A percentile compares a stretch with the other conserved stretches of the same genome.
Evolutionary conservation across 2,797 vertebrate genomes (phyloP).

Genomic region (Crenuchus spilurus): DNA sequence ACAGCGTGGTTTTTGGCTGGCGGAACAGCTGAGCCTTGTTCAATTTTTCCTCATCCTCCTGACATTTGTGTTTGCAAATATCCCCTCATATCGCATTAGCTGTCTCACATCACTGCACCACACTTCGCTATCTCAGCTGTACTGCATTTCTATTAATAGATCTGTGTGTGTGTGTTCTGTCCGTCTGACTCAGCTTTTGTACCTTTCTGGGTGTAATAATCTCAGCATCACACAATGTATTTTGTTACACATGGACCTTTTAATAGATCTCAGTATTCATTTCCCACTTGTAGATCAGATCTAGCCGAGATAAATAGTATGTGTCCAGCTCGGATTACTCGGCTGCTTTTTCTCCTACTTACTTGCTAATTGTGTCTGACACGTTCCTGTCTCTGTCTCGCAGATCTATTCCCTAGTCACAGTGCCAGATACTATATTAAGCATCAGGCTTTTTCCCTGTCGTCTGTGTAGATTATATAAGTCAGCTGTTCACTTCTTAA

Average conservation of each 20-base stretch:
- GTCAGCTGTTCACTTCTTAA: too few relatives aligned
- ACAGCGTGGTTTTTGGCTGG: conserved; percentile 45
- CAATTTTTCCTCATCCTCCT: conserved; percentile 26
- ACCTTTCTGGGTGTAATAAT: conserved; percentile 53
- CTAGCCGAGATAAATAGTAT: conserved; percentile 62
- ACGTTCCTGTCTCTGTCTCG: conserved; percentile 3
- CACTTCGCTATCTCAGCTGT: conserved; percentile 17
- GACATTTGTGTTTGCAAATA: conserved; percentile 34
- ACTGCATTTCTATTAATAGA: conserved; percentile 56
- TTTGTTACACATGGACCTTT: conserved; percentile 61
- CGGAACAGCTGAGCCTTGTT: conserved; percentile 56
- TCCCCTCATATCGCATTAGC: conserved; percentile 23
- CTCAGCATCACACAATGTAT: conserved; percentile 60
- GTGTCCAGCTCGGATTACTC: conserved; percentile 29
- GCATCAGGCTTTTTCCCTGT: neutral
- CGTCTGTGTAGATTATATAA: neutral
- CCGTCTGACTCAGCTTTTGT: conserved; percentile 36
- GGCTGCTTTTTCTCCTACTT: conserved; percentile 59
- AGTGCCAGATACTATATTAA: neutral
- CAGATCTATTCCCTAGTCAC: neutral
- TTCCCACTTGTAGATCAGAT: conserved; percentile 57
- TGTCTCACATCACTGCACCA: conserved; percentile 31
- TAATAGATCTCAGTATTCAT: conserved; percentile 58
- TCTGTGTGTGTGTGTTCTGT: conserved; percentile 46
- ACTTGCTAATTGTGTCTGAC: conserved; percentile 66